Base-by-base conservation (phyloP, 2,113 vertebrate genomes). In the Rhineura floridana region DNA sequence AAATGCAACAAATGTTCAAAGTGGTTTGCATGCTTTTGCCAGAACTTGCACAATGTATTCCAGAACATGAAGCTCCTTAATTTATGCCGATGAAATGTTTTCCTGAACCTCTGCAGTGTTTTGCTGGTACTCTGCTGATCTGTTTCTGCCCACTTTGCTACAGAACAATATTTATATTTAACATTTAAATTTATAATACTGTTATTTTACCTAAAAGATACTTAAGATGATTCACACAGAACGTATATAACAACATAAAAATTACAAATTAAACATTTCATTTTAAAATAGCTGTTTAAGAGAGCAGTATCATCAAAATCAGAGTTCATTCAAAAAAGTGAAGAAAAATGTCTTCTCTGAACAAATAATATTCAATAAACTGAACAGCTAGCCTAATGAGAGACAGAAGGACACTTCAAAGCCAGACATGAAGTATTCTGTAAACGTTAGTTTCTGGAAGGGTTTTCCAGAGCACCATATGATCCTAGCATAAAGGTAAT, bases 401-500 rank as follows among this genome's bases (percentile, higher is more conserved):
- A 2, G 88, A 70, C 80, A 0, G 84, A 44, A 89, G 55, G 90
- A 55, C 7, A 81, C 25, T 89, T 92, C 90, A 86, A 93, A 93
- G 92, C 44, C 79, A 83, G 70, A 6, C 62, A 2, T n/a, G 91
- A 92, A 82, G 80, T 88, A 4, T 83, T 94, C 84, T 88, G 75
- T n/a, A 83, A 90, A 87, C 63, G 90, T 92, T 87, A 28, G 23
- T 87, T 92, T 78, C 90, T 91, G 86, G 84, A 84, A 80, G 70
- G 59, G 17, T 80, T 84, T 88, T 0, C 77, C 69, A 91, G 81
- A 92, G 89, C 84, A 55, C 0, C 83, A 55, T 65, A 50, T 88
- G 90, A 86, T 87, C 84, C 83, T 55, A 52, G 84, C 83, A 90
- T 79, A 78, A 33, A 83, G 83, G 81, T 91, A 86, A 42, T 84